Evolutionary conservation across 2,113 vertebrate species (phyloP), one percentile per base, ranked within the genome.

Genomic region (Cettia cetti): DNA sequence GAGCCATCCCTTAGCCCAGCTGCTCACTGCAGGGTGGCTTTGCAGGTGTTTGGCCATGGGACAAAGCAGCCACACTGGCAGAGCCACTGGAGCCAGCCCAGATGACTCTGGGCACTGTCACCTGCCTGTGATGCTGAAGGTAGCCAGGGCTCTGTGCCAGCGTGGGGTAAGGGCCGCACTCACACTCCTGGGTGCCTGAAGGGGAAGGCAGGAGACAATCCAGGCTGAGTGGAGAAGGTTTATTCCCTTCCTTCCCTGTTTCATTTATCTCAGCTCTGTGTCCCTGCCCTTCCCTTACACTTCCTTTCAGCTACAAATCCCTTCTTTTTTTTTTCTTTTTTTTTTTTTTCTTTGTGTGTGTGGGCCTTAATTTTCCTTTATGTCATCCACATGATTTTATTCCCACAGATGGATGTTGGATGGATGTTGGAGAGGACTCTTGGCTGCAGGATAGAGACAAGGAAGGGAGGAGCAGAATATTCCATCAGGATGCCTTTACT

Each of bases 101-200:
- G 39, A 11, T 30, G 31, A 0, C 24, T n/a, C 19, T 17, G 24
- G 28, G 65, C 35, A 10, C 26, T 12, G 5, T 39, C 33, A 33
- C 39, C 56, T 65, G 66, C 45, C 61, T 5, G 39, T 13, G 13
- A 9, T 3, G 2, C 60, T 39, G 69, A 71, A 30, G 1, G 0
- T 0, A 1, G 61, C 57, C 39, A 20, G 57, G 49, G n/a, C 27
- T 33, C 23, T 56, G 45, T 39, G 57, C 42, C 28, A 4, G 10
- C 0, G 14, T 2, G 18, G 28, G 5, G 3, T 13, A 26, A 42
- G 28, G 10, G 24, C 15, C 64, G 28, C 18, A 0, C 27, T 59
- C 69, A 23, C n/a, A 7, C 27, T 37, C n/a, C 57, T 31, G 65
- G 11, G 4, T 64, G 40, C 30, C 60, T 56, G 81, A 24, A 71